phyloP scores from a whole-genome alignment of 2,113 vertebrate species.

The Malurus elegans region DNA sequence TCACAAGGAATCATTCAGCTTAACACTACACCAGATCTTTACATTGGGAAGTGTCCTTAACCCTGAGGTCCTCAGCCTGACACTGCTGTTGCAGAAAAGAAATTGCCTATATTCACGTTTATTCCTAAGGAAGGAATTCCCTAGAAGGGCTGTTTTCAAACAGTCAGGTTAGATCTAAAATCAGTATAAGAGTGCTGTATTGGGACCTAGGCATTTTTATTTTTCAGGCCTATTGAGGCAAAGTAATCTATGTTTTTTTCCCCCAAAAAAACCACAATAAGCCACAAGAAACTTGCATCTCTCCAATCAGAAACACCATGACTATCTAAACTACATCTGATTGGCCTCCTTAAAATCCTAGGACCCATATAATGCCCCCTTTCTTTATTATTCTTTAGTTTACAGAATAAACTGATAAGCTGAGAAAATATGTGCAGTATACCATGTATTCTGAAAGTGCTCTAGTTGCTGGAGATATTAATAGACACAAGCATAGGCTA shows the following conservation, averaged over 20 bases:
- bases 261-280: constrained; percentile 46
- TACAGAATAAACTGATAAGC: constrained; percentile 49
- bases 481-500: constrained; percentile 65
- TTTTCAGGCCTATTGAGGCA: constrained; percentile 19
- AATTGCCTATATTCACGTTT: not conserved
- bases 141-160: not conserved
- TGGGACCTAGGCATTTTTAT: not conserved
- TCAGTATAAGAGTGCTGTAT: not conserved
- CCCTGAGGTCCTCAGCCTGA: not conserved
- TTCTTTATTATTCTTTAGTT: constrained; percentile 45
- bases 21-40: not conserved
- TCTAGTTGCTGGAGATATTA: constrained; percentile 66
- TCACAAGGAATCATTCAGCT: not conserved
- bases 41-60: not conserved
- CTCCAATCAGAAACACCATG: constrained; percentile 78
- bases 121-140: not conserved
- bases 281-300: constrained; percentile 62
- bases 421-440: constrained; percentile 55
- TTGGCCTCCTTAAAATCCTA: constrained; percentile 72
- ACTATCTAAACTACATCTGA: constrained; percentile 72
- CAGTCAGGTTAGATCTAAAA: not conserved
- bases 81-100: accelerated
- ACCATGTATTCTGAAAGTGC: constrained; percentile 55
- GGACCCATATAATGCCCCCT: constrained; percentile 54
- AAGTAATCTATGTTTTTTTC: not conserved